phyloP scores from a whole-genome alignment of 2,797 vertebrate genomes.

The Enteromius anoplus region DNA sequence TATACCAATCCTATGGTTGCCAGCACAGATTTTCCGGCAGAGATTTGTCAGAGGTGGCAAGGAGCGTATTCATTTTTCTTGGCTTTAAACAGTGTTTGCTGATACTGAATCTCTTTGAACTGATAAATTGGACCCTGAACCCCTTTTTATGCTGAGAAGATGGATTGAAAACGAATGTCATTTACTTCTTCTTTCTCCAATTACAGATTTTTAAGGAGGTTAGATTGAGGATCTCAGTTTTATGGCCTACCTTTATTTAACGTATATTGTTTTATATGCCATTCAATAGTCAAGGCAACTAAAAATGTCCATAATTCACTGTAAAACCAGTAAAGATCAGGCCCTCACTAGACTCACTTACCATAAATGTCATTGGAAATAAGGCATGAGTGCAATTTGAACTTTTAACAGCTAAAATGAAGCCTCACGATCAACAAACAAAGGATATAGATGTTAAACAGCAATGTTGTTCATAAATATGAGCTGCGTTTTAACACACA shows the following conservation, averaged over 20 bases:
- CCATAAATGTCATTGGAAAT: neutral
- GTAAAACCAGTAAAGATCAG: neutral
- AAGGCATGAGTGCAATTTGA: neutral
- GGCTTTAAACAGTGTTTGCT: slow-evolving; percentile 14
- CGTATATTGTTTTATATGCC: neutral
- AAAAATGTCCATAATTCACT: neutral
- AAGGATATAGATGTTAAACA: neutral
- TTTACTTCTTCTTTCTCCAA: slow-evolving; percentile 10
- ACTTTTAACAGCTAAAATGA: slow-evolving; percentile 4
- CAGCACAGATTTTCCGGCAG: neutral
- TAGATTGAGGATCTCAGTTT: neutral
- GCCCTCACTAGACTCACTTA: neutral
- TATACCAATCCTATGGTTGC: slow-evolving; percentile 13
- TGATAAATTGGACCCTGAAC: slow-evolving; percentile 13
- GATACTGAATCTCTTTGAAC: slow-evolving; percentile 19
- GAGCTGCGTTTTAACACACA: neutral
- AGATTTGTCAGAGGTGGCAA: slow-evolving; percentile 39
- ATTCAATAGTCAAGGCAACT: neutral
- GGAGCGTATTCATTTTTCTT: slow-evolving; percentile 23
- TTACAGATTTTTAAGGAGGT: slow-evolving; percentile 2
- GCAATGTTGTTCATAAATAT: neutral
- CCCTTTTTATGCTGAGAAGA: neutral
- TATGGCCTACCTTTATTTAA: neutral
- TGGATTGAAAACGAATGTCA: neutral
- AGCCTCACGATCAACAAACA: neutral